Base-by-base conservation (phyloP, 2,888 invertebrate genomes). In the Diarsia brunnea region DNA sequence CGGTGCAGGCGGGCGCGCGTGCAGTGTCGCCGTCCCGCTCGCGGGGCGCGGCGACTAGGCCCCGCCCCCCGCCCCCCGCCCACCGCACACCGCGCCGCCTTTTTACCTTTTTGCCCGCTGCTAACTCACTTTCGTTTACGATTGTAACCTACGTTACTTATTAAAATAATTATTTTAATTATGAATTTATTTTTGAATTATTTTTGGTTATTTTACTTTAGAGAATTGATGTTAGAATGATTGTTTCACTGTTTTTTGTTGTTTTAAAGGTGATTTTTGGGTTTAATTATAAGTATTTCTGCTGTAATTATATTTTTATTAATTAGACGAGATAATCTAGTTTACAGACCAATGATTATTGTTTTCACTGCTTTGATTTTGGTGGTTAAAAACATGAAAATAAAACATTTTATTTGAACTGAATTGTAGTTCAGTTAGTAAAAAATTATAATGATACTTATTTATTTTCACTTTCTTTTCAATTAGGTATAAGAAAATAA, bases 1-100 rank as follows among this genome's bases (percentile, higher is more conserved):
- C 78, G 91, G 91, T 79, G 90, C 89, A 81, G 84, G 85, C 80
- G 87, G 86, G 84, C 84, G 84, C 88, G 86, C 86, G 84, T 85
- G 88, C 87, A 80, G 81, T 88, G 77, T 85, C 72, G 90, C 91
- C 88, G 91, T 93, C 95, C 87, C 93, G 92, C 94, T 95, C 94
- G 92, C 93, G 84, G 88, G 90, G 91, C 93, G 94, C 92, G 93
- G 93, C 81, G 91, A 79, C 90, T 79, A 73, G 87, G 93, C 94
- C 90, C 94, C 95, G 94, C 95, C 95, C 82, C 78, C 95, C 95
- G 95, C 85, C 84, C 95, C 94, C 95, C 95, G 95, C 95, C 95
- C 93, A 93, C 93, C 93, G 89, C 93, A 85, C 91, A 85, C 91
- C 92, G 89, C 92, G 88, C 93, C 93, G 92, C 92, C 91, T 92